Evolutionary conservation across 2,113 vertebrate species (phyloP).

Genomic region (Carollia perspicillata): DNA sequence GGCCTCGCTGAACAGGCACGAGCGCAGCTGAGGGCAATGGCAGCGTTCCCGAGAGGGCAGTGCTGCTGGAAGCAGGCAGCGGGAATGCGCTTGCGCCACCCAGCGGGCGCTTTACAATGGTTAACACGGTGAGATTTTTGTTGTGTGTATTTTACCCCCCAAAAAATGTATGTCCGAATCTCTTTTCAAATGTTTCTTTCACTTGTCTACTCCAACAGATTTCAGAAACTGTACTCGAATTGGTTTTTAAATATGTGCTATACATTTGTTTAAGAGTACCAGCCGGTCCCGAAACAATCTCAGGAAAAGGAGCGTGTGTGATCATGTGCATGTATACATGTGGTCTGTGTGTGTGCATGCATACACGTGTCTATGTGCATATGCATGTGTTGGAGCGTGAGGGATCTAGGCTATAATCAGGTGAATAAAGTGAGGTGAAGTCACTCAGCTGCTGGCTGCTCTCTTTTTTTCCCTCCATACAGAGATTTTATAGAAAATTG

Average conservation of each 20-base stretch:
- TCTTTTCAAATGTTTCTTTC: background rate
- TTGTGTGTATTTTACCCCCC: background rate
- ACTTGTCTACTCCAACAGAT: background rate
- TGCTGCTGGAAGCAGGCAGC: too few relatives aligned
- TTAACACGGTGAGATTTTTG: background rate
- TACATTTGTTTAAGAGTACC: background rate
- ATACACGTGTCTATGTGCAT: too few relatives aligned
- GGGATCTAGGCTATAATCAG: background rate
- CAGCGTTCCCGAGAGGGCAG: background rate
- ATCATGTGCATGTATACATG: background rate
- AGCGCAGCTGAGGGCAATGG: background rate
- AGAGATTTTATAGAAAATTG: conserved; percentile 12
- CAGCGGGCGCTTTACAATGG: background rate
- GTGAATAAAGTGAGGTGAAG: background rate
- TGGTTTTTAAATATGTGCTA: background rate
- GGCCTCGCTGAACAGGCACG: background rate
- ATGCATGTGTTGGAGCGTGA: background rate
- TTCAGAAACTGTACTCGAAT: background rate
- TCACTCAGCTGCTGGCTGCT: background rate
- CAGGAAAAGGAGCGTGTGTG: background rate
- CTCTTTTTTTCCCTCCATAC: background rate
- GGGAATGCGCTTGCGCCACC: too few relatives aligned
- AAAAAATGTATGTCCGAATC: background rate
- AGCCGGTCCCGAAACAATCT: background rate
- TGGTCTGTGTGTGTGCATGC: background rate